These are phyloP conservation scores for Indri indri DNA, from an alignment of 2,113 vertebrate genomes.

Conservation along the genomic window DNA sequence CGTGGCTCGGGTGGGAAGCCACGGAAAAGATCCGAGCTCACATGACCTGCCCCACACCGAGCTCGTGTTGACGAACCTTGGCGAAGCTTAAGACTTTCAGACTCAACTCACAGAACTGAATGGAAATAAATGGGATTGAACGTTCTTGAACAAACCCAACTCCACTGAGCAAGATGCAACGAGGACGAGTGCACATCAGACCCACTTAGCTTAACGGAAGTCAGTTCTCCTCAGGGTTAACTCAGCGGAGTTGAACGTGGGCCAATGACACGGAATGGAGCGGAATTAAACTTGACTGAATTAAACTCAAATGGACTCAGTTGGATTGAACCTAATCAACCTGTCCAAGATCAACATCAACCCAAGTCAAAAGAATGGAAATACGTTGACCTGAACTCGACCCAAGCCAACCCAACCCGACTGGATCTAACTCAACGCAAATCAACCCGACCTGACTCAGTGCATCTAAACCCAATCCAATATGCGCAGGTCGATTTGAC, in stretches of 20 bases:
- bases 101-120: background rate
- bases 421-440: background rate
- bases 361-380: background rate
- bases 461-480: background rate
- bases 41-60: background rate
- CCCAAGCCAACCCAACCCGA: background rate
- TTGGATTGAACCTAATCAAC: background rate
- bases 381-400: background rate
- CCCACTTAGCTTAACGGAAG: background rate
- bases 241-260: background rate
- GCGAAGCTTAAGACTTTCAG: background rate
- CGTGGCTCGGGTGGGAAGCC: background rate
- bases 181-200: background rate
- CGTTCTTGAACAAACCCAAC: background rate
- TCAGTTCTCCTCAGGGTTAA: background rate
- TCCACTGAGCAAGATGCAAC: background rate
- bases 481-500: background rate
- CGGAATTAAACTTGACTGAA: background rate
- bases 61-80: background rate
- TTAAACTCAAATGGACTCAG: background rate
- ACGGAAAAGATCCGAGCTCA: background rate
- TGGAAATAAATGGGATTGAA: background rate
- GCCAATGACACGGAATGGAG: background rate
- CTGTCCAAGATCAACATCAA: background rate
- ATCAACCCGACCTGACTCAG: background rate